phyloP scores from a whole-genome alignment of 2,797 vertebrate species.

The Mastacembelus armatus region DNA sequence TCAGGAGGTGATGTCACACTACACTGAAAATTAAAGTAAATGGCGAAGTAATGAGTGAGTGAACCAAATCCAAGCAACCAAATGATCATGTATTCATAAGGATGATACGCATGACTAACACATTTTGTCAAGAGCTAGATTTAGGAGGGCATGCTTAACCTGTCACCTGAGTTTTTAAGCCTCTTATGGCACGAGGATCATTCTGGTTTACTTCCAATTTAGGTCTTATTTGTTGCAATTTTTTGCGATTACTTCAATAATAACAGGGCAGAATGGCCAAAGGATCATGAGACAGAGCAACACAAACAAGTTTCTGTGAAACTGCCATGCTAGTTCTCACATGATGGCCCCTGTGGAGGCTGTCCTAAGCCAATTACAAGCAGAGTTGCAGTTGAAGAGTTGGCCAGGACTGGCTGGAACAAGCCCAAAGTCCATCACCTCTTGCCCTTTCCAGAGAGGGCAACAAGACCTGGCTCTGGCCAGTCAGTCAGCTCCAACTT shows the following conservation, averaged over 20 bases:
- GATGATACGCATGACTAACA: conserved; percentile 41
- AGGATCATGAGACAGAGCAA: conserved; percentile 68
- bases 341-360: conserved; percentile 79
- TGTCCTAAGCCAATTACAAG: conserved; percentile 83
- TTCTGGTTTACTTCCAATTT: conserved; percentile 14
- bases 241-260: conserved; percentile 7
- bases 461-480: conserved; percentile 74
- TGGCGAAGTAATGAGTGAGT: conserved; percentile 26
- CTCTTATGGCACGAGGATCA: conserved; percentile 31
- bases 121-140: conserved; percentile 25
- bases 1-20: conserved; percentile 30
- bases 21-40: conserved; percentile 24
- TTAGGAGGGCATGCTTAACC: conserved; percentile 32
- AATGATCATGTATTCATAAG: conserved; percentile 52
- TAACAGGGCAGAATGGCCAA: conserved; percentile 61
- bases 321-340: conserved; percentile 78
- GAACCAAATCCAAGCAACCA: conserved; percentile 49
- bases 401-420: conserved; percentile 76
- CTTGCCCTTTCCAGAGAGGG: conserved; percentile 79
- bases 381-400: conserved; percentile 76
- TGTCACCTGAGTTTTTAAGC: conserved; percentile 49
- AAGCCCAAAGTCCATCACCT: conserved; percentile 81
- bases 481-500: conserved; percentile 74
- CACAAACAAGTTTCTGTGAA: conserved; percentile 77
- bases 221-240: background rate